Evolutionary conservation across 2,888 invertebrate species (phyloP).

Genomic region (Tipula helvola): DNA sequence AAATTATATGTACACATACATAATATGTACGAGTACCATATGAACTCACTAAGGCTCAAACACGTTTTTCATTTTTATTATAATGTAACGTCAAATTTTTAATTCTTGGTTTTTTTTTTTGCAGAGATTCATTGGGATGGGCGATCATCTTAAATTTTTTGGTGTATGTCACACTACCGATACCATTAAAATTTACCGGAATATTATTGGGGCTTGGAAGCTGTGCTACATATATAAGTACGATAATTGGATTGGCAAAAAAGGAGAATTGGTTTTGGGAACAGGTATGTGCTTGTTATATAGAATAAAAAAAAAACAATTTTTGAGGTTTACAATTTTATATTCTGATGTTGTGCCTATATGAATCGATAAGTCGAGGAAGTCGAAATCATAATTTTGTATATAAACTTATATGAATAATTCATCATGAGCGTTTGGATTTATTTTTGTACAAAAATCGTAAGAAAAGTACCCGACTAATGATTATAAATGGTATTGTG

Average conservation of each 20-base stretch:
- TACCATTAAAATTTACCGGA: slow-evolving; percentile 48
- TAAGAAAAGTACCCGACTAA: neutral
- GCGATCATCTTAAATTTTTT: slow-evolving; percentile 57
- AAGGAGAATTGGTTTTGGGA: slow-evolving; percentile 37
- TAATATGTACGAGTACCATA: too few relatives aligned
- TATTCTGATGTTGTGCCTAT: neutral
- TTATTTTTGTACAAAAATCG: neutral
- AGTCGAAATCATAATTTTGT: neutral
- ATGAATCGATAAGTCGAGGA: neutral
- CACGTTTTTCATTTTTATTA: neutral
- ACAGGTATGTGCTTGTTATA: slow-evolving; percentile 33
- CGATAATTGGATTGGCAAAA: slow-evolving; percentile 43
- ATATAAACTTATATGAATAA: neutral
- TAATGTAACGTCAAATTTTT: neutral
- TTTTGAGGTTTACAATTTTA: neutral
- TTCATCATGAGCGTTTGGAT: neutral
- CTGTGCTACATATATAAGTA: slow-evolving; percentile 46
- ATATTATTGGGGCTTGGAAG: slow-evolving; percentile 46
- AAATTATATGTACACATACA: too few relatives aligned
- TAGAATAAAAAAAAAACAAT: neutral
- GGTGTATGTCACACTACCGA: slow-evolving; percentile 59
- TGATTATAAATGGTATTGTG: neutral
- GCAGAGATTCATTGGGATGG: slow-evolving; percentile 58
- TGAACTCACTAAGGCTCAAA: neutral
- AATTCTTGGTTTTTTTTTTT: slow-evolving; percentile 16